These are phyloP conservation scores for Pollicipes pollicipes DNA, from an alignment of 1,140 invertebrate genomes.

Conservation along the genomic window DNA sequence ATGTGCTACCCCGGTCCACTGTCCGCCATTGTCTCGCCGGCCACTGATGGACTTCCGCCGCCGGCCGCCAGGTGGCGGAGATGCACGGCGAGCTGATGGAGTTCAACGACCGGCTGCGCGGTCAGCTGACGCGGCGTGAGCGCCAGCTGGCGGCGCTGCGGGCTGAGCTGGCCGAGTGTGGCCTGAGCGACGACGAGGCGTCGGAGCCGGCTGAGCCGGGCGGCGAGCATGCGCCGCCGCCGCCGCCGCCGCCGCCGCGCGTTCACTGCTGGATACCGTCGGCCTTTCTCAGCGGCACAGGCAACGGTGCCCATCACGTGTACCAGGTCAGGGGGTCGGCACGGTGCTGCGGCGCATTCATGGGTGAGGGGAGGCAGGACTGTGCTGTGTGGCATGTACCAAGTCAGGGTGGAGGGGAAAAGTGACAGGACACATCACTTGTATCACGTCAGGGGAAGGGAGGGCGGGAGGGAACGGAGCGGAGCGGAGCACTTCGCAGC, in stretches of 20 bases:
- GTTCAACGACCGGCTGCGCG: slow-evolving; percentile 56
- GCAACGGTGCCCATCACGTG: slow-evolving; percentile 56
- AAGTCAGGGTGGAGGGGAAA: too few relatives aligned
- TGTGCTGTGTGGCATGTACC: too few relatives aligned
- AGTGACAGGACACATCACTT: too few relatives aligned
- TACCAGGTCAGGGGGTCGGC: too few relatives aligned
- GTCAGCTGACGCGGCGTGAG: slow-evolving; percentile 39
- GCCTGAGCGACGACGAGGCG: slow-evolving; percentile 19
- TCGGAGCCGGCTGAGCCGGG: neutral
- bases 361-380: too few relatives aligned
- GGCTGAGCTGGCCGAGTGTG: slow-evolving; percentile 32
- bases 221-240: neutral
- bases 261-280: slow-evolving; percentile 13
- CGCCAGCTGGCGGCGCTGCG: slow-evolving; percentile 40
- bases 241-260: slow-evolving; percentile 14
- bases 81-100: slow-evolving; percentile 93
- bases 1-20: too few relatives aligned
- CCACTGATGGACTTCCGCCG: neutral
- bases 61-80: slow-evolving; percentile 54
- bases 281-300: slow-evolving; percentile 18
- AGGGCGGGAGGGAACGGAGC: too few relatives aligned
- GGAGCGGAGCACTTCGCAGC: too few relatives aligned
- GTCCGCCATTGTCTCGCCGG: too few relatives aligned
- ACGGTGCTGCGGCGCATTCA: too few relatives aligned
- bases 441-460: too few relatives aligned